Evolutionary conservation across 2,113 vertebrate genomes (phyloP), one percentile per base, ranked within the genome.

Genomic region (Alligator mississippiensis): DNA sequence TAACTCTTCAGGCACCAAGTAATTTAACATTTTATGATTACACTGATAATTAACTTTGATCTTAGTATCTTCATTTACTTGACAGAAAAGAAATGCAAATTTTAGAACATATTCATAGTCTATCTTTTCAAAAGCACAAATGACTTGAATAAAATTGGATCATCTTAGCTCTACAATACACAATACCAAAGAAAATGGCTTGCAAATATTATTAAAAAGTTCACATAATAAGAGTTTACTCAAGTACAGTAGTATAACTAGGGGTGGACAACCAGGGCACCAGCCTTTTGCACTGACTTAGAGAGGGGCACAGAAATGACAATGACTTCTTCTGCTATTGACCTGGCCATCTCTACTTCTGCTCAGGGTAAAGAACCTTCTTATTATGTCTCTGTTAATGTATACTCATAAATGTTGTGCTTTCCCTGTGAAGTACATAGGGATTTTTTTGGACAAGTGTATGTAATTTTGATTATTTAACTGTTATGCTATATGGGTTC

Each of bases 1-100:
- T 25, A 1, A 3, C 0, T 84, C 66, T 90, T 80, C 57, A 34
- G 72, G 60, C 38, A 70, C 63, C 15, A 0, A 38, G 22, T 94
- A 28, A 88, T 92, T 96, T 82, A 83, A 80, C 81, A 92, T 27
- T 83, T 22, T 11, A 27, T 80, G 75, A 38, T 90, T 80, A 92
- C 84, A 83, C 47, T 47, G 47, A 47, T 2, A 19, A 3, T 84
- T 89, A 80, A 90, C 88, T 78, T 78, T 80, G 80, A 47, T 88
- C 1, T 5, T 82, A 22, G 2, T 3, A 18, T 13, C 55, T 91
- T 91, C 4, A 11, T 24, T 1, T 38, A 61, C 30, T 34, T 79
- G 58, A 78, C 24, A 75, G 62, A 76, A 78, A 1, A 2, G 19
- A 64, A 78, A 68, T 84, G 75, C 59, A 83, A 34, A 59, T 79